Percentiles rank a stretch among this genome's conserved stretches.
Conservation (phyloP, 1,140 invertebrate genomes). For the Diuraphis noxia region DNA sequence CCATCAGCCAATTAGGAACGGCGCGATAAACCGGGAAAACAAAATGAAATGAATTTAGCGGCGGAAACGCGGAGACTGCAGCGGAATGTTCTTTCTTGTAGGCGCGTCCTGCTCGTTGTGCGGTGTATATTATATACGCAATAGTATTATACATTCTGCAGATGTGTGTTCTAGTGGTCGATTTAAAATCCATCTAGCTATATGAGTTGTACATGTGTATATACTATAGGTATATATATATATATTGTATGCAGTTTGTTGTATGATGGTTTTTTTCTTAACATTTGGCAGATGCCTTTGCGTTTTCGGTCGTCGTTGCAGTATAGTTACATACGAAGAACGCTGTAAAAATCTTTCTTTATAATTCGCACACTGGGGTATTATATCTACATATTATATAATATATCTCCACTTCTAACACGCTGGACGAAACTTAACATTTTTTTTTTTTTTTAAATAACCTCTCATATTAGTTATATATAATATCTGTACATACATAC, state of each 20-base stretch:
- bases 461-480: too few species aligned
- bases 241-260: too few species aligned
- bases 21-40: conserved; percentile 12
- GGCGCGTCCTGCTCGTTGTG: too few species aligned
- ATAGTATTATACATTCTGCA: not conserved
- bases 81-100: not conserved
- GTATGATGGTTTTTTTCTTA: not conserved
- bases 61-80: not conserved
- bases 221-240: too few species aligned
- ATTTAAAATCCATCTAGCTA: not conserved
- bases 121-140: not conserved
- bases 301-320: not conserved
- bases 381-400: too few species aligned
- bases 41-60: not conserved
- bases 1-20: conserved; percentile 25
- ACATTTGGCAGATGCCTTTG: not conserved
- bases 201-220: not conserved
- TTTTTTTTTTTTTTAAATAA: not conserved
- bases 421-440: not conserved
- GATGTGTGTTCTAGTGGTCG: not conserved
- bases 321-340: too few species aligned
- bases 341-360: not conserved
- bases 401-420: not conserved
- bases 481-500: too few species aligned
- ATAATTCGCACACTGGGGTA: not conserved